Base-by-base conservation (phyloP, 30 jellyfish, hydroid and myxozoan genomes). In the Morbakka virulenta region DNA sequence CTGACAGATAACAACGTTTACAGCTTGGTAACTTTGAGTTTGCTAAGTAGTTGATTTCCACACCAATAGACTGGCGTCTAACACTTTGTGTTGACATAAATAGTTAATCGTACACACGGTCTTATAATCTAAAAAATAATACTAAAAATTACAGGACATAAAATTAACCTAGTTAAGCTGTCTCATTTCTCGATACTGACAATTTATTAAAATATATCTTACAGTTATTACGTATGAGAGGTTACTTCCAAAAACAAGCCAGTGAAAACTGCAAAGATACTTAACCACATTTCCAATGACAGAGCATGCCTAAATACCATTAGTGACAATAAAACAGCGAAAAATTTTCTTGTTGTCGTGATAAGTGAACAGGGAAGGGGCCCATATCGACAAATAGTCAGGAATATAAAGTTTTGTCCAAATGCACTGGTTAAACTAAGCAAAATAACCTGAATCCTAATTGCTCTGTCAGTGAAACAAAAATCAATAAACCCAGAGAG, bases 331-430 rank as follows among this genome's bases (percentile, higher is more conserved):
- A 87, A 63, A 73, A 87, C 47, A 26, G 88, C 80, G 51, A 87
- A 87, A 65, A 87, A 87, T 49, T 87, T 87, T 29, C 96, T 84
- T 27, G 94, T 70, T 32, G 96, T 87, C n/a, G 96, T 87, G 20
- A 87, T 74, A 64, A 87, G 93, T 2, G 96, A 72, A 61, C 96
- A 87, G 27, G 70, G 71, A 26, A 87, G 72, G 17, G 96, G 96
- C 35, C 96, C 96, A 80, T 76, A 87, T 32, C 33, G 52, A n/a
- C 72, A 74, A n/a, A 87, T 76, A 9, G 89, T 79, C 21, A 67
- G 51, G 47, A 79, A 87, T 11, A 87, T 87, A 64, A 87, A 87
- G 49, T 87, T 86, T 41, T 87, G 96, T 17, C 96, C 96, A 32
- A 87, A 35, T 23, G 85, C 94, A 29, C 94, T 80, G 9, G 96